Evolutionary conservation across 2,888 invertebrate genomes (phyloP).

Genomic region (Pseudococcus longispinus): DNA sequence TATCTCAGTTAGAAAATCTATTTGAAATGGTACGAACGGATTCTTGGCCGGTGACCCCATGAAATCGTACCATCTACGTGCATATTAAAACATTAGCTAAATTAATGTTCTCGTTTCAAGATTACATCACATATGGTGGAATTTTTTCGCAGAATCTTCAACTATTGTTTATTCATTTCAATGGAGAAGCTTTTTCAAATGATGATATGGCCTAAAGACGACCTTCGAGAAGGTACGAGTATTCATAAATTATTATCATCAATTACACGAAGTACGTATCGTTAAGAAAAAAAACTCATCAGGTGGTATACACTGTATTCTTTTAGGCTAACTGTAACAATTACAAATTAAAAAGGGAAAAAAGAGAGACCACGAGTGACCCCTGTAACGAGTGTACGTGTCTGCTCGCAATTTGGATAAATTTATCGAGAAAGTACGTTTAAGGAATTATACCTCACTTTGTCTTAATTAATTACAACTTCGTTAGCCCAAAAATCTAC

Average conservation of each 20-base stretch:
- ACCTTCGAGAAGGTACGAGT: background rate
- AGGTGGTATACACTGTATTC: background rate
- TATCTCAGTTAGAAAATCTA: conserved; percentile 71
- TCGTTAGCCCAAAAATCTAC: conserved; percentile 29
- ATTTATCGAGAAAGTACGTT: conserved; percentile 35
- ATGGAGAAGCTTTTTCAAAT: background rate
- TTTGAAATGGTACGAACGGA: conserved; percentile 76
- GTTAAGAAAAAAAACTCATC: background rate
- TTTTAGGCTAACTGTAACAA: conserved; percentile 8
- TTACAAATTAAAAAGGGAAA: background rate
- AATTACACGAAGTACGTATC: background rate
- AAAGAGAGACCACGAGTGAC: conserved; percentile 1
- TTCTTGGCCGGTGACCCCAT: conserved; percentile 72
- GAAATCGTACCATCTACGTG: conserved; percentile 61
- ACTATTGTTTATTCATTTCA: background rate
- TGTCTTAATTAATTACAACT: conserved; percentile 27
- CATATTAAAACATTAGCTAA: background rate
- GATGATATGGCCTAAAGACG: too few species aligned
- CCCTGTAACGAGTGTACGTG: conserved; percentile 32
- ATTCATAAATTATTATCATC: conserved; percentile 26
- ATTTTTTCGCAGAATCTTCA: background rate
- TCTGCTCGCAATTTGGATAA: conserved; percentile 7
- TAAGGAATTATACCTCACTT: conserved; percentile 39
- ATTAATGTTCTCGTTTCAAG: background rate
- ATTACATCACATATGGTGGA: background rate